Conservation (phyloP, 2,888 invertebrate genomes). For the Agriopis aurantiaria region DNA sequence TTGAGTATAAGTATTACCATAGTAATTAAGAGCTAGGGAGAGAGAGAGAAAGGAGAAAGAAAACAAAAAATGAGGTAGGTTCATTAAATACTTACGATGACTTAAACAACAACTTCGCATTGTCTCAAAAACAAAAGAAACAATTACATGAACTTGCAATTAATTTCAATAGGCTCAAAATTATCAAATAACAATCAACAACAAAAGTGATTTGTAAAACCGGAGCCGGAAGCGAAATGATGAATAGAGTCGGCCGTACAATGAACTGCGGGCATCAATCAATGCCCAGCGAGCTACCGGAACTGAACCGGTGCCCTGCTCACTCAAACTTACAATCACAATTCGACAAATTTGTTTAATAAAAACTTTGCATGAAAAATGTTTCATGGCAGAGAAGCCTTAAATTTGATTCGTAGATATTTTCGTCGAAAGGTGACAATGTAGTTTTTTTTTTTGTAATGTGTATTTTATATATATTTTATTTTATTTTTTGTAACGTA, state of each 20-base stretch:
- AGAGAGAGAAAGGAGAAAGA: no score
- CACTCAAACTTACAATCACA: neutral
- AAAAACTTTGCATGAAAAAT: neutral
- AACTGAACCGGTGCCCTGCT: neutral
- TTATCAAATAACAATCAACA: slow-evolving; percentile 31
- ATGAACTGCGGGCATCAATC: slow-evolving; percentile 20
- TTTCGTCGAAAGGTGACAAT: no score
- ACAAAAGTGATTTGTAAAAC: slow-evolving; percentile 33
- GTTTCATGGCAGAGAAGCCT: no score
- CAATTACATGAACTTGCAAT: slow-evolving; percentile 16
- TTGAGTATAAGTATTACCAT: no score
- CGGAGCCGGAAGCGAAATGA: slow-evolving; percentile 25
- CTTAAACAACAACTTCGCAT: neutral
- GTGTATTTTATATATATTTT: no score
- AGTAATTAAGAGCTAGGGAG: no score
- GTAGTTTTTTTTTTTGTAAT: no score
- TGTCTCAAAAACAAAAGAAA: slow-evolving; percentile 5
- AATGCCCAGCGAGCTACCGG: neutral
- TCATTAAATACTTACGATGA: neutral
- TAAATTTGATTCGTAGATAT: no score
- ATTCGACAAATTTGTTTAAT: neutral
- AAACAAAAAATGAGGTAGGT: neutral
- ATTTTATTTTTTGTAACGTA: no score
- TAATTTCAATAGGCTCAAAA: slow-evolving; percentile 22
- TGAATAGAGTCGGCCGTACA: slow-evolving; percentile 22